Evolutionary conservation across 2,113 vertebrate species (phyloP), one percentile per base, ranked within the genome.

Genomic region (Corythoichthys intestinalis): DNA sequence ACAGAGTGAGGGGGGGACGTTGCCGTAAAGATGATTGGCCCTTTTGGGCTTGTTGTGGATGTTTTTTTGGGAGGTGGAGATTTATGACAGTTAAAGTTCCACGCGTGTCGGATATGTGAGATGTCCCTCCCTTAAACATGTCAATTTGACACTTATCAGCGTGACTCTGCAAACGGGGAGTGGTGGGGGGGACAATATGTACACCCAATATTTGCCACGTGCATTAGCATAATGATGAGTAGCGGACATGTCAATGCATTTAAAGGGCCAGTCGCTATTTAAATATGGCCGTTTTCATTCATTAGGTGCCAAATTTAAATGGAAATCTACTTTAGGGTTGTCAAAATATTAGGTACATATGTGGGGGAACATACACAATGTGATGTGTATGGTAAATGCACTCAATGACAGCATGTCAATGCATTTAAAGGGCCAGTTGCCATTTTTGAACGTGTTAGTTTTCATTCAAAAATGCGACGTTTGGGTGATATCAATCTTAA

Each of bases 41-140:
- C 64, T 48, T 50, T 50, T 37, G 47, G 39, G 39, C 39, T 46
- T 63, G 41, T 46, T 63, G 15, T 44, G 39, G 59, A 41, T 28
- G 60, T 58, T 37, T 37, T 54, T 37, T 57, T 14, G 34, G 56
- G 28, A 11, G 48, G 12, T 37, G 56, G 12, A 5, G 56, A 48
- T 63, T 14, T 63, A 47, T 46, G 41, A 47, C 61, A 63, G 61
- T 47, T 14, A 63, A 47, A 63, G 39, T 63, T 63, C 59, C 39
- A 62, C 60, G 60, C 39, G 39, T 62, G 60, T 58, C 56, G 56
- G 13, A 37, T 4, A 14, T 14, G 13, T 6, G 56, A 37, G 35
- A 37, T 37, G 56, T 35, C 56, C 56, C 34, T 34, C 13, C 34
- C 56, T 14, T 58, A 58, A 58, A 58, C 28, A 34, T 37, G 35